Base-by-base conservation (phyloP, 1,140 invertebrate genomes). In the Lamellibrachia luymesi region DNA sequence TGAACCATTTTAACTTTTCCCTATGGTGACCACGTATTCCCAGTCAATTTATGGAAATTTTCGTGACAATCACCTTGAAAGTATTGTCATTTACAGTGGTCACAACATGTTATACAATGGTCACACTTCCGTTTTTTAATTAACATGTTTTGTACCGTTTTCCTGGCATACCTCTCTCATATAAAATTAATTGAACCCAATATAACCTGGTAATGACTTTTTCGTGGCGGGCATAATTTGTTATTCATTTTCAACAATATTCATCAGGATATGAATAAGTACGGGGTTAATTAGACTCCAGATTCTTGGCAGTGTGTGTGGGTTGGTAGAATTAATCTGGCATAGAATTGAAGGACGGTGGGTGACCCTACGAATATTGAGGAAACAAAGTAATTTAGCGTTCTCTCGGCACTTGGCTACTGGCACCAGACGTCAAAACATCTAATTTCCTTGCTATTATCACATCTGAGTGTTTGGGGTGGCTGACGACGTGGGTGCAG, bases 201-300 rank as follows among this genome's bases (percentile, higher is more conserved):
- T 80, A 80, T 80, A 80, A 22, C 64, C 25, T 80, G 64, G 25
- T 80, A 80, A 80, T 80, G 64, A 80, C 64, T 80, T 80, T 80
- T 80, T 17, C 13, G 64, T 80, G 64, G 64, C 64, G 64, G 13
- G 64, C 64, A 10, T 80, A 2, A 17, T 80, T 80, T 80, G 8
- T 22, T 80, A 22, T 80, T 22, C 1, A 80, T 80, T 80, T 80
- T 80, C 64, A 80, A 80, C 64, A 80, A 80, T 80, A 80, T 80
- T 80, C 64, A 80, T 80, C 64, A 80, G 64, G 13, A 80, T 80
- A 80, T 80, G 64, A 80, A 80, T 80, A 80, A 80, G 64, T 80
- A 22, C 25, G 64, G 64, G 64, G 64, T 80, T 80, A 80, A 80
- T 80, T 80, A 80, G 13, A 22, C 64, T 10, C 4, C 64, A 22